Percentiles rank a stretch among this genome's conserved stretches.
These are phyloP conservation scores for Melanotaenia nigrans DNA, from an alignment of 2,797 vertebrate genomes.

Conservation along the genomic window DNA sequence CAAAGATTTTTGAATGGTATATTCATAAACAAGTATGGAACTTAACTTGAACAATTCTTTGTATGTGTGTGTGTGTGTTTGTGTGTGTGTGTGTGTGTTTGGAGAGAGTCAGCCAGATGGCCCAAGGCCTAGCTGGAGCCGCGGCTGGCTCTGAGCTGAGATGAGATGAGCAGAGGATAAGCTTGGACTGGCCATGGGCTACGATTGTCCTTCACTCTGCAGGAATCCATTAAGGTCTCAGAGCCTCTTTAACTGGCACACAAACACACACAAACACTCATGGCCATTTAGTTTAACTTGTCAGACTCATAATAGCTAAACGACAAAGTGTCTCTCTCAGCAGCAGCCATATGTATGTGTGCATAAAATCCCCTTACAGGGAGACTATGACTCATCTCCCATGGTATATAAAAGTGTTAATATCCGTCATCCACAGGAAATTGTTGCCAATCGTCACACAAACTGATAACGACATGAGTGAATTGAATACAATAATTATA, in stretches of 20 bases:
- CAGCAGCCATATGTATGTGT: constrained; percentile 65
- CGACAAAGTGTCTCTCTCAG: constrained; percentile 62
- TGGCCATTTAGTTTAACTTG: constrained; percentile 61
- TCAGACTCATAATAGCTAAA: constrained; percentile 62
- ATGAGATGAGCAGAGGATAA: constrained; percentile 79
- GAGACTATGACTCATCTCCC: constrained; percentile 58
- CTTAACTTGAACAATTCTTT: constrained; percentile 39
- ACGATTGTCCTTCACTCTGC: constrained; percentile 79
- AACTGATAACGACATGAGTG: constrained; percentile 38
- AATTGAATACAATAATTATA: constrained; percentile 51
- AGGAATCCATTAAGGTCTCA: constrained; percentile 80
- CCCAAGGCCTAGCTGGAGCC: constrained; percentile 72
- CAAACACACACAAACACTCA: constrained; percentile 33
- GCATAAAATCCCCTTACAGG: constrained; percentile 43
- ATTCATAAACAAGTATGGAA: constrained; percentile 45
- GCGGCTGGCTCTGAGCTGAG: constrained; percentile 74
- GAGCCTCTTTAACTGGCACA: constrained; percentile 68
- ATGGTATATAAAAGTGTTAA: constrained; percentile 48
- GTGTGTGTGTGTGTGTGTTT: constrained; percentile 18
- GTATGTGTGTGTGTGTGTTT: background rate
- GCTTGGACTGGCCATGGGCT: constrained; percentile 77
- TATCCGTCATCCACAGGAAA: constrained; percentile 43
- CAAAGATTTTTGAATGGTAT: constrained; percentile 49
- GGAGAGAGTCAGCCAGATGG: constrained; percentile 70
- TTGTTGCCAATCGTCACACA: constrained; percentile 47